Evolutionary conservation across 2,888 invertebrate species (phyloP), one percentile per base, ranked within the genome.

Genomic region (Sphaerophoria rueppellii): DNA sequence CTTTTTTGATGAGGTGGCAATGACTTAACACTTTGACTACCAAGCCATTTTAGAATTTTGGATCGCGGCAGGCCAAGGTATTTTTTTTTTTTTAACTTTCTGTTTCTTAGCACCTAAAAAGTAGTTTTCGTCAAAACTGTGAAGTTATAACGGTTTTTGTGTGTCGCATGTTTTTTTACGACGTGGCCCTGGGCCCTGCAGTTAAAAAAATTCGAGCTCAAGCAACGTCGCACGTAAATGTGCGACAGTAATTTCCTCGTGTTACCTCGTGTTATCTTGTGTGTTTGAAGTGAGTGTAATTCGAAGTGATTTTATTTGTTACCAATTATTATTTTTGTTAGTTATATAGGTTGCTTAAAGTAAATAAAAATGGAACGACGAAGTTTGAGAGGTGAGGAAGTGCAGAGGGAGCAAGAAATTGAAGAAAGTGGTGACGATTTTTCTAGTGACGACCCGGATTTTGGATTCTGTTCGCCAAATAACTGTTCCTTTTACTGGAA

Each of bases 391-490:
- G 60, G 16, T 43, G 16, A 16, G 9, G 40, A 43, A n/a, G 43
- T 60, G 0, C 0, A 16, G 6, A 40, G 43, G 9, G 60, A 60
- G 7, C n/a, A 6, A 32, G 48, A 48, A 63, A 63, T 48, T 24
- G 32, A 48, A 48, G 34, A 35, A 60, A 52, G 55, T 57, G 55
- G 35, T 11, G 12, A 55, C 35, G 32, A 48, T 63, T 63, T 63
- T 63, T 32, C 24, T 12, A 63, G 63, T 24, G 63, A 63, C 34
- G 63, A 63, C n/a, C 24, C 2, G 24, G 24, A 24, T 2, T 24
- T 24, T 24, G 24, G 24, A 79, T 75, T 58, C 46, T 58, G 70
- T 60, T 11, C 74, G 78, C 55, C 83, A 83, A 65, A 79, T 70
- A 46, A 69, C 67, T 58, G 40, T 75, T 78, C 60, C 69, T 54